A percentile compares a stretch with the other conserved stretches of the same genome.
Evolutionary conservation across 1,140 invertebrate genomes (phyloP).

Genomic region (Frieseomelitta varia): DNA sequence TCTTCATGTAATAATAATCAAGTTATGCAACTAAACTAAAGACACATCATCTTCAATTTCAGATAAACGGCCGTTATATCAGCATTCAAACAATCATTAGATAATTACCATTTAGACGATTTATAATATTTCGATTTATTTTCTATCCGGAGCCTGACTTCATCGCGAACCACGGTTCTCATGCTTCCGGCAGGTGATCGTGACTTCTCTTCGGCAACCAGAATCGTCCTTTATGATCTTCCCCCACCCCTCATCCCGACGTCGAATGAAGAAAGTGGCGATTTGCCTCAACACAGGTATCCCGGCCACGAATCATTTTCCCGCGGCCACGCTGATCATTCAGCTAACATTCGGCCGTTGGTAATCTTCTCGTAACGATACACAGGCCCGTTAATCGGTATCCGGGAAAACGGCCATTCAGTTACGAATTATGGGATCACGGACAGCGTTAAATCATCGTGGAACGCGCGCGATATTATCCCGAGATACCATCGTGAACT

Average conservation of each 20-base stretch:
- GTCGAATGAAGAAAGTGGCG: neutral
- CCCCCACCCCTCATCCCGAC: neutral
- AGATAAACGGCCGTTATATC: neutral
- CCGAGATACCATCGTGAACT: neutral
- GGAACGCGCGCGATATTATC: neutral
- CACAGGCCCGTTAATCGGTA: slow-evolving; percentile 14
- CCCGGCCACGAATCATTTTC: neutral
- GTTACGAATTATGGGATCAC: slow-evolving; percentile 11
- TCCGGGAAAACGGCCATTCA: neutral
- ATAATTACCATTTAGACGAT: neutral
- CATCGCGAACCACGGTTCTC: neutral
- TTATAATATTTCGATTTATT: neutral
- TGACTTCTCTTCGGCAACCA: neutral
- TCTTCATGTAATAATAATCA: neutral
- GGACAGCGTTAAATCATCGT: slow-evolving; percentile 8
- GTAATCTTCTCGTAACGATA: neutral
- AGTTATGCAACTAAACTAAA: neutral
- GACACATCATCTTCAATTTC: neutral
- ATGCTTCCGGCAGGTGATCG: slow-evolving; percentile 10
- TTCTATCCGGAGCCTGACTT: neutral
- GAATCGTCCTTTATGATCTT: slow-evolving; percentile 18
- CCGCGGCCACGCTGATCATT: neutral
- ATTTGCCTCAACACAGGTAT: neutral
- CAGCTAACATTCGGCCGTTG: neutral
- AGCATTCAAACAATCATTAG: neutral